phyloP scores from a whole-genome alignment of 2,113 vertebrate species.

The Tragulus kanchil region DNA sequence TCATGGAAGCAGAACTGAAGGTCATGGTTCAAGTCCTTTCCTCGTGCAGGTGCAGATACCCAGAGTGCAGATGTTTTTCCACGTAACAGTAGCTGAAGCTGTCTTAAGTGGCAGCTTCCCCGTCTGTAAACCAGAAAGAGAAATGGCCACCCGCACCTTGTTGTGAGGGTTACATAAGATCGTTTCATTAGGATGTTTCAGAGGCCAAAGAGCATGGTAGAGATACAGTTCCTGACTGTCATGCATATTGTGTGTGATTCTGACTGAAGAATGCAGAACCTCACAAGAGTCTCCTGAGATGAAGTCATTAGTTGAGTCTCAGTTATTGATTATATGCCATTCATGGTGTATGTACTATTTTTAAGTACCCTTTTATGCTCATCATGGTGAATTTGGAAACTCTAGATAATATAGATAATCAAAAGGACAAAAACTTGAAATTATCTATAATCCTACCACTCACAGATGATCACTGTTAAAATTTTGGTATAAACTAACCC shows the following conservation, averaged over 20 bases:
- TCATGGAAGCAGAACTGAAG: neutral
- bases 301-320: neutral
- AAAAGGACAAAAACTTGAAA: neutral
- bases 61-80: neutral
- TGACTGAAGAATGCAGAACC: neutral
- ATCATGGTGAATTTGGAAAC: constrained; percentile 22
- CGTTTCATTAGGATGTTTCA: neutral
- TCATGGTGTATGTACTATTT: neutral
- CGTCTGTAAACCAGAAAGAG: neutral
- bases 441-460: neutral
- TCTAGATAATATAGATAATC: neutral
- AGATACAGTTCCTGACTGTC: neutral
- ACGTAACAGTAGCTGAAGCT: neutral
- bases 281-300: neutral
- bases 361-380: neutral
- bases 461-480: neutral
- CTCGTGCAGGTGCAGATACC: neutral
- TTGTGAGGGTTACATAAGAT: neutral
- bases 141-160: neutral
- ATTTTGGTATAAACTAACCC: neutral
- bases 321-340: neutral
- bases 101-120: too few relatives aligned
- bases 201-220: neutral
- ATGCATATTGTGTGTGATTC: neutral
- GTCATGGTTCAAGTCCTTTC: neutral